Conservation (phyloP, 2,888 invertebrate genomes). For the Aleiodes leptofemur region DNA sequence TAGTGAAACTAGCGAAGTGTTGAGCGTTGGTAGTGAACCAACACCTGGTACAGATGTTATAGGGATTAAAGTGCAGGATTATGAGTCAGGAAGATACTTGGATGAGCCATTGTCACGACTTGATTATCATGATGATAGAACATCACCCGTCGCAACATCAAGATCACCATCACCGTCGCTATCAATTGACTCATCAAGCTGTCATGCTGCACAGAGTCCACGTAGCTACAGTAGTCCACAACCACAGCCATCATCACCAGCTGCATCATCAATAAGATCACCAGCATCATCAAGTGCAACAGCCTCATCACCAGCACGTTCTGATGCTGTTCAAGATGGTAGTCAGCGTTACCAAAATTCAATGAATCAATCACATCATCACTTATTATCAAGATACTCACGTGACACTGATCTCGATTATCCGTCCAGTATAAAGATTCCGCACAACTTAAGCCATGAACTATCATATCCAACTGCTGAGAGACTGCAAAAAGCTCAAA, state of each 20-base stretch:
- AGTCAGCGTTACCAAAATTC: constrained; percentile 63
- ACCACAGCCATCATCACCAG: constrained; percentile 68
- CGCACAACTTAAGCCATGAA: constrained; percentile 63
- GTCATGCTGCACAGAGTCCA: constrained; percentile 62
- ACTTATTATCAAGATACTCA: constrained; percentile 59
- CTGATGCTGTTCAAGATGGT: constrained; percentile 63
- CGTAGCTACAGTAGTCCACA: constrained; percentile 62
- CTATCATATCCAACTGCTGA: constrained; percentile 67
- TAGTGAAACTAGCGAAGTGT: constrained; percentile 83
- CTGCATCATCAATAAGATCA: constrained; percentile 70
- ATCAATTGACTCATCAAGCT: constrained; percentile 67
- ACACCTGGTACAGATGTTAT: constrained; percentile 63
- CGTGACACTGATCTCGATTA: constrained; percentile 66
- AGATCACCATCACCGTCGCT: constrained; percentile 67
- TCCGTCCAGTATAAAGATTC: constrained; percentile 29
- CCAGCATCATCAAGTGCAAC: constrained; percentile 71
- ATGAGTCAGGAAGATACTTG: constrained; percentile 25
- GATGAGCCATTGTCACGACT: constrained; percentile 35
- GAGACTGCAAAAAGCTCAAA: constrained; percentile 66
- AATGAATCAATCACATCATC: constrained; percentile 55
- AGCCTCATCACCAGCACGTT: constrained; percentile 70
- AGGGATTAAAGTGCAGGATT: constrained; percentile 56
- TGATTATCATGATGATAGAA: constrained; percentile 34
- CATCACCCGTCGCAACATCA: constrained; percentile 58
- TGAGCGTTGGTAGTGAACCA: constrained; percentile 88